Conservation (phyloP, 2,888 invertebrate genomes). For the Conchocele bisecta region DNA sequence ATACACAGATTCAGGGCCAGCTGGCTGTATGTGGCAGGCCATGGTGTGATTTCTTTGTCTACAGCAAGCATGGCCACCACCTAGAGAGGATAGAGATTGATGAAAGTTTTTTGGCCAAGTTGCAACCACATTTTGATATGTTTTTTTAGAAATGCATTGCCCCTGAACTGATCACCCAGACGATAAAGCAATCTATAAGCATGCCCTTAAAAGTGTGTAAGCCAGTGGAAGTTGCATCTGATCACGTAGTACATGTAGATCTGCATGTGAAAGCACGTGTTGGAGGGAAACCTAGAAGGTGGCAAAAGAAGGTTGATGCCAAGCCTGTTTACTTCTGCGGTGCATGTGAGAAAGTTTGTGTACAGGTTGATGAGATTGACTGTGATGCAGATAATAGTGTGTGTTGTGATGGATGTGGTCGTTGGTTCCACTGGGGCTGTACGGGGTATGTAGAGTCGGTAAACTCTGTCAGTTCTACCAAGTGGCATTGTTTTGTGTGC, state of each 20-base stretch:
- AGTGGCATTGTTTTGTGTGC: too few relatives aligned
- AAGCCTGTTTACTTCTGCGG: slow-evolving; percentile 5
- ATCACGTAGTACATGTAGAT: too few relatives aligned
- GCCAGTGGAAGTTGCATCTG: too few relatives aligned
- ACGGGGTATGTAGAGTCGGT: too few relatives aligned
- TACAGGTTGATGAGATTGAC: neutral
- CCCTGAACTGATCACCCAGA: neutral
- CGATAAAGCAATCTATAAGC: too few relatives aligned
- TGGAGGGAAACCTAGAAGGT: neutral
- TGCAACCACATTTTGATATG: neutral
- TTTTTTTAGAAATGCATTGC: slow-evolving; percentile 2
- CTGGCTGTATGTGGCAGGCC: slow-evolving; percentile 19
- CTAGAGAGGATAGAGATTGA: slow-evolving; percentile 11
- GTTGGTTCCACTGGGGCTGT: too few relatives aligned
- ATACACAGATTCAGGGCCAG: slow-evolving; percentile 30
- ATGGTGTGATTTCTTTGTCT: slow-evolving; percentile 33
- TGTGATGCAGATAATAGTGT: neutral
- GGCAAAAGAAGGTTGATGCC: neutral
- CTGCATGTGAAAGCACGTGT: too few relatives aligned
- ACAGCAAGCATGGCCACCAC: neutral
- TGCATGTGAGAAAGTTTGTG: neutral
- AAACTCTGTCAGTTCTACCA: too few relatives aligned
- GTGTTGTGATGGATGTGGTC: neutral
- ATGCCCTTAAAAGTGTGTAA: too few relatives aligned
- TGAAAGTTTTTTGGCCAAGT: neutral